These are phyloP conservation scores for Chloroclysta siterata DNA, from an alignment of 2,888 invertebrate species.

Conservation along the genomic window DNA sequence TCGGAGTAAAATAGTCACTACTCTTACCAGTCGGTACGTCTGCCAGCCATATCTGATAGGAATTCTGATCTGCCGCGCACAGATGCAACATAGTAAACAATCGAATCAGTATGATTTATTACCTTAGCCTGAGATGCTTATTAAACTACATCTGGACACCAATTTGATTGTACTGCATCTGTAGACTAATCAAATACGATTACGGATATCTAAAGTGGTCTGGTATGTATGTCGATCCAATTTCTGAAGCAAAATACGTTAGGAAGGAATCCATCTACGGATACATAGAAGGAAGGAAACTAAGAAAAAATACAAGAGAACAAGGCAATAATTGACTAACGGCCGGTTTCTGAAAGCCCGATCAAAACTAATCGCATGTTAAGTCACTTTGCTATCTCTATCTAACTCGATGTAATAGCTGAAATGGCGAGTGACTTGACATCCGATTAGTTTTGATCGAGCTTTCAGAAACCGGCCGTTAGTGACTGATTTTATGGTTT, in stretches of 20 bases:
- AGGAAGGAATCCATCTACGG: neutral
- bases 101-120: constrained; percentile 79
- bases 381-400: no score
- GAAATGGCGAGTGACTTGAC: no score
- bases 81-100: constrained; percentile 67
- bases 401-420: no score
- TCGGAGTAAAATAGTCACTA: neutral
- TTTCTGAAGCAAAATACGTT: constrained; percentile 8
- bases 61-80: constrained; percentile 47
- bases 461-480: no score
- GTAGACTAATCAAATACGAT: constrained; percentile 41
- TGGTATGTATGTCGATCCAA: constrained; percentile 2
- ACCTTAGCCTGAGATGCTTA: constrained; percentile 70
- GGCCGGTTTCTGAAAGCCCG: no score
- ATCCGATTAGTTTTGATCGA: no score
- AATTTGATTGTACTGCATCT: constrained; percentile 59
- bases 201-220: constrained; percentile 8
- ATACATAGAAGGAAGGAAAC: no score
- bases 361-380: no score
- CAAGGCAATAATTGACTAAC: no score
- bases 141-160: constrained; percentile 66
- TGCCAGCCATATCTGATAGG: neutral
- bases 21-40: neutral
- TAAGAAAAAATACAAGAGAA: no score
- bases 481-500: no score